Evolutionary conservation across 2,797 vertebrate species (phyloP), one percentile per base, ranked within the genome.

Genomic region (Neostethus bicornis): DNA sequence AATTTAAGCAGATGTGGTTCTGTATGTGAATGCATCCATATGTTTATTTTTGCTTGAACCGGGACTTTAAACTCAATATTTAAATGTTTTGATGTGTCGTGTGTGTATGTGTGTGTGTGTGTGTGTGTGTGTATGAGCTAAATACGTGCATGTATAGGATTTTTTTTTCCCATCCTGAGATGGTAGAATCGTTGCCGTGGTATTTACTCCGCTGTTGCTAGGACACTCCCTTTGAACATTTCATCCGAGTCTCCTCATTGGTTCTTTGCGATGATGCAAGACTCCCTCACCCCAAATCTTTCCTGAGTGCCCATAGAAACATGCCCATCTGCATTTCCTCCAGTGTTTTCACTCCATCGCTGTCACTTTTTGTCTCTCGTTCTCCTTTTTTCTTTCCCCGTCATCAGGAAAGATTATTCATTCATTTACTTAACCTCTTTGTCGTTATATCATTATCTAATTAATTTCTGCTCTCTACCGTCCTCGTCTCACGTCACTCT

Each of bases 161-260:
- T 19, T 63, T 70, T 51, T 65, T 23, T 10, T n/a, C 44, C 21
- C 20, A 3, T 39, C 65, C 62, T 69, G 62, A 74, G 72, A 87
- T 81, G 73, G 70, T 89, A 61, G 51, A 64, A 79, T 73, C 64
- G 75, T 83, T 82, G 79, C 88, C 84, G 73, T 85, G 87, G 86
- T 90, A 91, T 92, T 90, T 90, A 91, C 87, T 89, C 78, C 49
- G 75, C 92, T 93, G 92, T 93, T 93, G 92, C 92, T 92, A 93
- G 91, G 92, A 92, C 92, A 93, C 92, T 92, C 92, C 91, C 90
- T 92, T 91, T 91, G 91, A 91, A 92, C 85, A 90, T 92, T 91
- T 85, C 75, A 83, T 85, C 72, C 29, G 51, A 84, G 84, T 70
- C 64, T 59, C 88, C 53, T 78, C 80, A 93, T 93, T 93, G 92